Evolutionary conservation across 2,113 vertebrate species (phyloP), one percentile per base, ranked within the genome.

Genomic region (Tragelaphus scriptus): DNA sequence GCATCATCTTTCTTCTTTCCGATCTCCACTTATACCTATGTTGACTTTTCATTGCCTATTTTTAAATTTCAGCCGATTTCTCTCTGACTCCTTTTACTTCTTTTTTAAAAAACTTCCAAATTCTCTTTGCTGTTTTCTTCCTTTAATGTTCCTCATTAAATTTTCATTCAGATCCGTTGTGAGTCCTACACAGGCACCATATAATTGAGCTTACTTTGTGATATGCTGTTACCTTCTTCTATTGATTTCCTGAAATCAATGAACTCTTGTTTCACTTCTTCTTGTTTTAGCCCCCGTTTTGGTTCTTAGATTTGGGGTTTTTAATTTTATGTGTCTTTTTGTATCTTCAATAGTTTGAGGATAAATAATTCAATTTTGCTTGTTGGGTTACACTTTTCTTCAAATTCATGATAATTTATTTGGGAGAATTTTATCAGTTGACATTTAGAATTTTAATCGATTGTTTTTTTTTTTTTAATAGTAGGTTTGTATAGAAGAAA

Each of bases 1-100:
- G 36, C 19, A n/a, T 53, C 61, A 21, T 79, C 58, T 84, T 96
- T 55, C 75, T 40, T 94, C 65, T 30, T 47, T 87, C 47, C 1
- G 17, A 51, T 30, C 59, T 79, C 90, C 80, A 49, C 77, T 96
- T 95, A 96, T 88, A 90, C 92, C 10, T 93, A 40, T 75, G 53
- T 51, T 97, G 77, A 88, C 16, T 97, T 94, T 86, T 81, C 79
- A 58, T 93, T 85, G 47, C 16, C 53, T 36, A 2, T 26, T 96
- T 97, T 79, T 56, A 4, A 5, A 53, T 91, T 93, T 80, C 3
- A 51, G 90, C 9, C 19, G 75, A 47, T 81, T 89, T 88, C n/a
- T 85, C 65, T 93, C 71, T 80, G 59, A 56, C 2, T 30, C 9
- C 7, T 71, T 97, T 84, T 44, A 47, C 58, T 68, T 47, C 1